Conservation (phyloP, 2,113 vertebrate species). For the Alligator sinensis region DNA sequence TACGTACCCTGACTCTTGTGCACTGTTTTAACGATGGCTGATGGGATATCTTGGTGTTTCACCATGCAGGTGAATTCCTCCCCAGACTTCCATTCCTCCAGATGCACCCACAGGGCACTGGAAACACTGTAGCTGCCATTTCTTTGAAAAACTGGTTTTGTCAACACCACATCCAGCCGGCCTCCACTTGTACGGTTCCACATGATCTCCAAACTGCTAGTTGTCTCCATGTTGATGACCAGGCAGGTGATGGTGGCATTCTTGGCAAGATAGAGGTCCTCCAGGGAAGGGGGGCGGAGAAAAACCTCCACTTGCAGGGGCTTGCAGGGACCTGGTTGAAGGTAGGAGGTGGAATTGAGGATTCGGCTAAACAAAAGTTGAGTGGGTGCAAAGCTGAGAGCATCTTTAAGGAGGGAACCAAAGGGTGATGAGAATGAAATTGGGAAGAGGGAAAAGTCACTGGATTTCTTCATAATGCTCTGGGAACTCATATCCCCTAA, state of each 20-base stretch:
- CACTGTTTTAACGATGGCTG: fast-evolving
- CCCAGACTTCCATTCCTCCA: constrained; percentile 53
- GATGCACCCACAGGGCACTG: constrained; percentile 24
- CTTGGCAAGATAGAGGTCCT: constrained; percentile 32
- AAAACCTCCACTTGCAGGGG: background rate
- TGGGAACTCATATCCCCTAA: background rate
- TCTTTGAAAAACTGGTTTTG: background rate
- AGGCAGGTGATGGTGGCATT: constrained; percentile 53
- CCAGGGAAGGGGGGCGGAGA: constrained; percentile 18
- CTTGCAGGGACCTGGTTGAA: background rate
- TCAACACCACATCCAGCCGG: background rate
- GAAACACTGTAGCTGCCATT: background rate
- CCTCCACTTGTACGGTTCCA: constrained; percentile 2
- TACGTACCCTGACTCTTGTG: constrained; percentile 17
- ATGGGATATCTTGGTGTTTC: constrained; percentile 27
- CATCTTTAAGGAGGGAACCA: background rate
- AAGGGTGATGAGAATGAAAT: background rate
- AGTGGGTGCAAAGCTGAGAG: background rate
- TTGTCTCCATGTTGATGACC: constrained; percentile 37
- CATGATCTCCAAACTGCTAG: background rate
- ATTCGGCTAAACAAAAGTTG: background rate
- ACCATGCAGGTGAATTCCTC: constrained; percentile 40
- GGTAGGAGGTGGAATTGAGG: background rate
- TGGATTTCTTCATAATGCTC: background rate
- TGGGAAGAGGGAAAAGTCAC: background rate